A percentile compares a stretch with the other conserved stretches of the same genome.
Conservation (phyloP, 2,797 vertebrate genomes). For the Channa striata region DNA sequence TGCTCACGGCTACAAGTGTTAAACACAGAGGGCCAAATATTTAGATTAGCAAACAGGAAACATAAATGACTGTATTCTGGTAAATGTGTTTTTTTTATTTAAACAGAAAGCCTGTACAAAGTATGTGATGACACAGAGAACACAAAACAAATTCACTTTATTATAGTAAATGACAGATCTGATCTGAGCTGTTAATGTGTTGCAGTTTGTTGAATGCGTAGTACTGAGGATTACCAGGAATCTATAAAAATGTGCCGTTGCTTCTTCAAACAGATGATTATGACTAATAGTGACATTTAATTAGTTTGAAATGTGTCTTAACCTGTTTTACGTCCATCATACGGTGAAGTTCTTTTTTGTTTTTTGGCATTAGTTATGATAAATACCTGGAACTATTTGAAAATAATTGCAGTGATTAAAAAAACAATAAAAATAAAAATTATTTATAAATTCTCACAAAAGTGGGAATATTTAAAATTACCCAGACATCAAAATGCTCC, state of each 20-base stretch:
- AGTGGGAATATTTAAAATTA: not conserved
- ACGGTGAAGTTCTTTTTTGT: not conserved
- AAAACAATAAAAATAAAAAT: too few species aligned
- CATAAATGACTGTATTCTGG: conserved; percentile 21
- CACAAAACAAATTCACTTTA: conserved; percentile 10
- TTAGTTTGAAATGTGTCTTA: not conserved
- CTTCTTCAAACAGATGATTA: conserved; percentile 15
- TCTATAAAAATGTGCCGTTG: not conserved
- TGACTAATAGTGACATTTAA: conserved; percentile 2
- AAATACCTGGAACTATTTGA: conserved; percentile 12
- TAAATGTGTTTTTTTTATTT: conserved; percentile 14
- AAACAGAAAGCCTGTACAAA: conserved; percentile 31
- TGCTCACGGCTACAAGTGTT: conserved; percentile 29
- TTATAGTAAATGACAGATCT: not conserved
- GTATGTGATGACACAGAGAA: conserved; percentile 12
- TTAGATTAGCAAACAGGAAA: conserved; percentile 45
- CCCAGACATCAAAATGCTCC: conserved; percentile 1
- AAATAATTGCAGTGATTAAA: conserved; percentile 16
- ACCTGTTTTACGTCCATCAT: not conserved
- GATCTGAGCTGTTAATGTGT: not conserved
- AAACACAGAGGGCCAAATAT: conserved; percentile 51
- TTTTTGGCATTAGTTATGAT: conserved; percentile 5
- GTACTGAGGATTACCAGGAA: not conserved
- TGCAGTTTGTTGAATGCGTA: conserved; percentile 2
- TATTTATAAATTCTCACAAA: conserved; percentile 18